Base-by-base conservation (phyloP, 2,113 vertebrate genomes). In the Harpagus bidentatus region DNA sequence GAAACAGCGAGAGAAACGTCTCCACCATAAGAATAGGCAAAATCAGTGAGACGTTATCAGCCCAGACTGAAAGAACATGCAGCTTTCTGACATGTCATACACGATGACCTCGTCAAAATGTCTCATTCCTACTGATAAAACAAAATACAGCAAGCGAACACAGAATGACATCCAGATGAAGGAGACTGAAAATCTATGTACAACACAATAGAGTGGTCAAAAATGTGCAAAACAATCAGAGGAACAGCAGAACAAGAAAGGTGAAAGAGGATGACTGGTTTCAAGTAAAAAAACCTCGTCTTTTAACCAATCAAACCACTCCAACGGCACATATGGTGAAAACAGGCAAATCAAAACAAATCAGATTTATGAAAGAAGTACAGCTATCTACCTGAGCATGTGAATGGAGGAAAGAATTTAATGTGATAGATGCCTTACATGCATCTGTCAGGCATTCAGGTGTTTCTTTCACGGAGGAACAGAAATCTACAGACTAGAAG, bases 31-130 rank as follows among this genome's bases (percentile, higher is more conserved):
- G 42, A 84, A 50, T 0, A 72, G 36, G 43, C 10, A 79, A 88
- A 76, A 88, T 55, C 50, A 82, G 42, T 28, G 66, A 87, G 43
- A 93, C 22, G 4, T 22, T 14, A 78, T 62, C 55, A 73, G 58
- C 28, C 15, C 29, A 82, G 63, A 82, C 11, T 50, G 55, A 91
- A 74, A 93, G 42, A 87, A 94, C 89, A 91, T 28, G 50, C 29
- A 63, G 47, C 43, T 81, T 87, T 91, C 73, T 91, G 78, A 82
- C 40, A 52, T 66, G 45, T 62, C 63, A 71, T 91, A 93, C 63
- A 90, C 32, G 22, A 38, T 79, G 70, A 93, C 82, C 85, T 92
- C 92, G 92, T 93, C 85, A 96, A 96, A 96, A 94, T 76, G 26
- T 88, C 66, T 95, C 65, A 76, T 76, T 93, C 43, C 53, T 88